These are phyloP conservation scores for Onychomys leucogaster DNA, from an alignment of 2,797 vertebrate genomes.

Conservation along the genomic window DNA sequence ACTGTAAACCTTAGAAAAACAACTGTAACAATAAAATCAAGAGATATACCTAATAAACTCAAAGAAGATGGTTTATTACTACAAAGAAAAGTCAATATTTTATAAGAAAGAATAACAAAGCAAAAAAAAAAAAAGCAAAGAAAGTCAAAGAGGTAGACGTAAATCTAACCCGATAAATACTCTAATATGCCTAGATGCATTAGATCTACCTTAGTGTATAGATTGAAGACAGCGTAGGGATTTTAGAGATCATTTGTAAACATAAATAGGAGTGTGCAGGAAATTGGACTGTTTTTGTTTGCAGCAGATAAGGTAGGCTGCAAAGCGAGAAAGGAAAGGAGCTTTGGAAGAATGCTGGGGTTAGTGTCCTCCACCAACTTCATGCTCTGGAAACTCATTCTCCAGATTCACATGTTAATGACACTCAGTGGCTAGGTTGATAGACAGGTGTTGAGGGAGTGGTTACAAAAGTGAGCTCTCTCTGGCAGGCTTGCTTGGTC, in stretches of 20 bases:
- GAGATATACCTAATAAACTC: not conserved
- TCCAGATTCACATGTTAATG: not conserved
- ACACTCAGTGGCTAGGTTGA: not conserved
- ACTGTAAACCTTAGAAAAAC: constrained; percentile 22
- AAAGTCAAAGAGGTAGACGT: not conserved
- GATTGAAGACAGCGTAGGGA: not conserved
- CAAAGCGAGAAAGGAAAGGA: not conserved
- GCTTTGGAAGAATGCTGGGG: not conserved
- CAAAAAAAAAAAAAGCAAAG: not conserved
- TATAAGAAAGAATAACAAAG: not conserved
- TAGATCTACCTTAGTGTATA: not conserved
- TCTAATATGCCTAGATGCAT: not conserved
- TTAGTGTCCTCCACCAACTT: not conserved
- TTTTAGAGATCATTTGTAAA: not conserved
- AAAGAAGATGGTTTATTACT: not conserved
- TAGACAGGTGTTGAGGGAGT: not conserved
- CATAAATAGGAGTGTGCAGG: not conserved
- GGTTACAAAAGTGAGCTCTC: not conserved
- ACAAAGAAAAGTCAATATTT: constrained; percentile 22
- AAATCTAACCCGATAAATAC: not conserved
- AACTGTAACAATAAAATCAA: constrained; percentile 4
- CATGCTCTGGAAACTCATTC: not conserved
- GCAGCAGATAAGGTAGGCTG: not conserved
- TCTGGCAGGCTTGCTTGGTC: not conserved
- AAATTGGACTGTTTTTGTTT: not conserved